These are phyloP conservation scores for Hypomesus transpacificus DNA, from an alignment of 2,113 vertebrate species.

Conservation along the genomic window DNA sequence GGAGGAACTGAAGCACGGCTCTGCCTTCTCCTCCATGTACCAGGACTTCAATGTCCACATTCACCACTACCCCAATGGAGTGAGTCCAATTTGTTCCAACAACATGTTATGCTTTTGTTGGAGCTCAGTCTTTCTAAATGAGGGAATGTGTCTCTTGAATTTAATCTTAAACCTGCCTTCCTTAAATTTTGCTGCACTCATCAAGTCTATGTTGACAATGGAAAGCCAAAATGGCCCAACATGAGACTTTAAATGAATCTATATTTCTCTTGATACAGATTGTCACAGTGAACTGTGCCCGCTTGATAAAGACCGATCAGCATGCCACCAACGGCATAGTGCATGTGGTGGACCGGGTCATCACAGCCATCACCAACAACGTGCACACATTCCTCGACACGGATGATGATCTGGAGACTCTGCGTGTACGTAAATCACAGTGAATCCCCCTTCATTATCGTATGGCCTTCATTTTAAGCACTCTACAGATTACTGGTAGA, in stretches of 20 bases:
- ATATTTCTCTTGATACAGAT: constrained; percentile 71
- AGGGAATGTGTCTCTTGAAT: neutral
- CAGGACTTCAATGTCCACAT: constrained; percentile 90
- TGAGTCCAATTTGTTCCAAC: constrained; percentile 53
- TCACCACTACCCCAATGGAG: constrained; percentile 94
- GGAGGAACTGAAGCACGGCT: constrained; percentile 86
- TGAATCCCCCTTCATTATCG: neutral
- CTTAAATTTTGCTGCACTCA: too few relatives aligned
- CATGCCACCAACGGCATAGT: constrained; percentile 96
- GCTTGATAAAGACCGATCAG: constrained; percentile 92
- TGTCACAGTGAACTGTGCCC: constrained; percentile 95
- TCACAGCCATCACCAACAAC: constrained; percentile 84
- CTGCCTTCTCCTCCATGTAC: constrained; percentile 89
- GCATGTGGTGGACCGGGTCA: constrained; percentile 94
- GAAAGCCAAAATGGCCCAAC: neutral
- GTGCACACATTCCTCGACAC: constrained; percentile 83
- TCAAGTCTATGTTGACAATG: neutral
- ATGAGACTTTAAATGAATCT: neutral
- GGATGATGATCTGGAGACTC: constrained; percentile 87
- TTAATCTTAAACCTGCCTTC: too few relatives aligned
- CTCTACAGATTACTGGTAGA: too few relatives aligned
- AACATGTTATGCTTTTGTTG: neutral
- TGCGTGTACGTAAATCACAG: constrained; percentile 75
- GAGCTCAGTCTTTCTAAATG: neutral
- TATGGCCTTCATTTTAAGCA: neutral